Conservation (phyloP, 2,797 vertebrate genomes). For the Pantherophis vulpinus region DNA sequence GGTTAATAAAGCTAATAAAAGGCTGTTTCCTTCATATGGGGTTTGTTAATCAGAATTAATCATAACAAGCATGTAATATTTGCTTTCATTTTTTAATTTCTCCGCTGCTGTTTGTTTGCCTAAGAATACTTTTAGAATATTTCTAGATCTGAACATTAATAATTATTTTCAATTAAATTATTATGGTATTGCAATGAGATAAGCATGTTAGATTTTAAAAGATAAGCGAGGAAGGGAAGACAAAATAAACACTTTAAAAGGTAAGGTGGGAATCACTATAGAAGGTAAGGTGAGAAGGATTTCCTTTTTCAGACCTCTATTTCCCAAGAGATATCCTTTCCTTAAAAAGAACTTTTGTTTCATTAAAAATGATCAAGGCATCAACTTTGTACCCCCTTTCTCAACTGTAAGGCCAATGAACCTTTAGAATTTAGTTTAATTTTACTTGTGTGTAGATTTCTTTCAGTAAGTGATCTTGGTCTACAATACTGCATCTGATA, state of each 20-base stretch:
- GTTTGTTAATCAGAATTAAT: neutral
- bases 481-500: neutral
- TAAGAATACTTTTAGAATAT: neutral
- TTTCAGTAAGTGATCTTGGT: neutral
- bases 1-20: neutral
- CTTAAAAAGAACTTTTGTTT: neutral
- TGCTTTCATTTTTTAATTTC: neutral
- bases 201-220: neutral
- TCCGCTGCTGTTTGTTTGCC: neutral
- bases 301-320: neutral
- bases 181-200: neutral
- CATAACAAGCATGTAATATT: neutral
- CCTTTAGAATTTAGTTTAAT: neutral
- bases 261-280: neutral
- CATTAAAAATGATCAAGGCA: neutral
- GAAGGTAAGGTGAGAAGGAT: neutral
- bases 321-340: neutral
- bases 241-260: neutral
- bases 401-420: neutral
- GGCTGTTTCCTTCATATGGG: neutral
- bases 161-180: constrained; percentile 11
- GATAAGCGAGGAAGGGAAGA: neutral
- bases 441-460: neutral
- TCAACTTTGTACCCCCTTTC: neutral
- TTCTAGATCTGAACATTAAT: neutral